Conservation (phyloP, 1,140 invertebrate species). For the Yoshiicerus persimilis region DNA sequence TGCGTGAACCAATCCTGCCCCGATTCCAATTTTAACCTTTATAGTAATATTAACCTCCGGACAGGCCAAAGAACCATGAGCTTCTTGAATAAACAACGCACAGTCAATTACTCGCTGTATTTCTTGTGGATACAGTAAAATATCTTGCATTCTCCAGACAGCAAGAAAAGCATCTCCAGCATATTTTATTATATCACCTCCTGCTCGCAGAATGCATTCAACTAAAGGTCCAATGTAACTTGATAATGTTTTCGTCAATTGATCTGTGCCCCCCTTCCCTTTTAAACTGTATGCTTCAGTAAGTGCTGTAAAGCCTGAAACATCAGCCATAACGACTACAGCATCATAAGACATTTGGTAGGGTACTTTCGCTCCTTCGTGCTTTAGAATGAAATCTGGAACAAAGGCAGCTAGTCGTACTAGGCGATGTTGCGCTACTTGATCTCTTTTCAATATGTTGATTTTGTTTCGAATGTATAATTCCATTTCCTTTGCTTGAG, state of each 20-base stretch:
- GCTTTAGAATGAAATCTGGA: constrained; percentile 39
- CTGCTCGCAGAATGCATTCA: constrained; percentile 40
- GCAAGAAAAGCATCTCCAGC: constrained; percentile 48
- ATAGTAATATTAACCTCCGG: constrained; percentile 43
- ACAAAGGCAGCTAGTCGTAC: constrained; percentile 35
- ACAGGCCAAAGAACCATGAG: constrained; percentile 39
- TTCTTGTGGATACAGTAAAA: not conserved
- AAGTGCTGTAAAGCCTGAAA: constrained; percentile 44
- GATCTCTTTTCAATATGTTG: not conserved
- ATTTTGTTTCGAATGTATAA: not conserved
- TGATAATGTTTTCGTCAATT: constrained; percentile 44
- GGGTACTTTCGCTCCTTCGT: constrained; percentile 35
- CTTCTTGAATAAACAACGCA: constrained; percentile 47
- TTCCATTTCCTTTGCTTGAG: not conserved
- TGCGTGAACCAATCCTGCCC: not conserved
- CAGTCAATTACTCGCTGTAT: constrained; percentile 43
- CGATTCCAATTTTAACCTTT: constrained; percentile 39
- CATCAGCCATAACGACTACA: constrained; percentile 37
- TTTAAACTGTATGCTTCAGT: constrained; percentile 42
- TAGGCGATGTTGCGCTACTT: not conserved
- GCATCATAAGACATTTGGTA: not conserved
- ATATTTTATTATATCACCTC: constrained; percentile 47
- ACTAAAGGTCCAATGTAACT: constrained; percentile 42
- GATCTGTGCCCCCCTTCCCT: constrained; percentile 47
- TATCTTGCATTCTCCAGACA: constrained; percentile 31